These are phyloP conservation scores for Tolypeutes matacus DNA, from an alignment of 2,797 vertebrate species.

Conservation along the genomic window DNA sequence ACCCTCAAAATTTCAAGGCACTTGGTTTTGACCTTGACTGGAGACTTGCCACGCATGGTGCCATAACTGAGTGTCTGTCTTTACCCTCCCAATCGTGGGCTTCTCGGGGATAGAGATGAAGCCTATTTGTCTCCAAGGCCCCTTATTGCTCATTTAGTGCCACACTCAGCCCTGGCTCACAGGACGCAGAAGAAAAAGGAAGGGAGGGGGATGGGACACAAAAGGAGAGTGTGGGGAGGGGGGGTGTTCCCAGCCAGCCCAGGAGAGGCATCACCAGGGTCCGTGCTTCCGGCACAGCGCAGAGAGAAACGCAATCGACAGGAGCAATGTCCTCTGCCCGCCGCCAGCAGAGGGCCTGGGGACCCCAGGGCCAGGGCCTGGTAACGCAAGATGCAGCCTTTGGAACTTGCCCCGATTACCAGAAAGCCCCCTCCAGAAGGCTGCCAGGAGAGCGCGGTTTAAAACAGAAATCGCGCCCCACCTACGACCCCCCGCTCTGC, in stretches of 20 bases:
- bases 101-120: neutral
- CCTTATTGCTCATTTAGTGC: neutral
- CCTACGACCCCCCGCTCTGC: neutral
- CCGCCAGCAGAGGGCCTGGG: no score
- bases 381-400: neutral
- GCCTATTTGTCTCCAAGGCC: neutral
- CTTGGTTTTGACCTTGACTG: neutral
- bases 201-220: fast-evolving
- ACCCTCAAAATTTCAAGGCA: neutral
- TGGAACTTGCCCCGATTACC: neutral
- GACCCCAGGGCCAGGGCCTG: neutral
- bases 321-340: no score
- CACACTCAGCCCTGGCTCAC: neutral
- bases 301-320: no score
- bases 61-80: fast-evolving
- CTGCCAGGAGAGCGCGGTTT: neutral
- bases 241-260: neutral
- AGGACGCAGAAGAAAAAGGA: neutral
- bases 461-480: neutral
- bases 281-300: neutral
- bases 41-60: neutral
- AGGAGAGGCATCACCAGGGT: neutral
- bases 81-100: fast-evolving
- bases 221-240: neutral
- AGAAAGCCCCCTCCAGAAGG: fast-evolving